Conservation (phyloP, 2,888 invertebrate species). For the Proisotoma minuta region DNA sequence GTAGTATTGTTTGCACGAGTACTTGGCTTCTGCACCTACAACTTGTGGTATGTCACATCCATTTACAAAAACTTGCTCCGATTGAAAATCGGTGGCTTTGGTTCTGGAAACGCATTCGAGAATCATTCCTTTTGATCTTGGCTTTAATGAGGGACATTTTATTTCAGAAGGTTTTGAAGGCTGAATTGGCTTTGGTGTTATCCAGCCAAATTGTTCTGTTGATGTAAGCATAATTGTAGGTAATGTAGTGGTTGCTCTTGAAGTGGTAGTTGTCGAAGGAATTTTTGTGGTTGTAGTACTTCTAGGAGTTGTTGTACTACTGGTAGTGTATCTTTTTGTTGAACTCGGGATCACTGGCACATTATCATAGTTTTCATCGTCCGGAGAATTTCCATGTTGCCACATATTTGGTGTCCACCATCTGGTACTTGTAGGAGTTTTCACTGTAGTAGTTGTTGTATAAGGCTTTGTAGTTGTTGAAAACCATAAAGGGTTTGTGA, state of each 20-base stretch:
- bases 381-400: too few relatives aligned
- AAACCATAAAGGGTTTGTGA: background rate
- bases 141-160: too few relatives aligned
- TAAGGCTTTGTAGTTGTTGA: background rate
- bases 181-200: too few relatives aligned
- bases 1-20: constrained; percentile 37
- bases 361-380: too few relatives aligned
- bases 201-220: background rate
- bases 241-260: constrained; percentile 10
- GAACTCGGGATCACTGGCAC: too few relatives aligned
- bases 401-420: too few relatives aligned
- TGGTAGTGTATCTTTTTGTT: background rate
- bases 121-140: constrained; percentile 15
- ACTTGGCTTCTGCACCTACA: constrained; percentile 38
- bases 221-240: background rate
- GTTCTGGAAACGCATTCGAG: constrained; percentile 28
- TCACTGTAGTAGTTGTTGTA: too few relatives aligned
- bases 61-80: constrained; percentile 14
- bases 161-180: too few relatives aligned
- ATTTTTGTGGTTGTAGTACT: constrained; percentile 9
- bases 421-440: background rate
- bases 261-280: constrained; percentile 8
- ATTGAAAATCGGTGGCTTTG: constrained; percentile 13
- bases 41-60: constrained; percentile 21
- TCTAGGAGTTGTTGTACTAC: background rate